phyloP scores from a whole-genome alignment of 2,888 invertebrate genomes.

The Agrypnus murinus region DNA sequence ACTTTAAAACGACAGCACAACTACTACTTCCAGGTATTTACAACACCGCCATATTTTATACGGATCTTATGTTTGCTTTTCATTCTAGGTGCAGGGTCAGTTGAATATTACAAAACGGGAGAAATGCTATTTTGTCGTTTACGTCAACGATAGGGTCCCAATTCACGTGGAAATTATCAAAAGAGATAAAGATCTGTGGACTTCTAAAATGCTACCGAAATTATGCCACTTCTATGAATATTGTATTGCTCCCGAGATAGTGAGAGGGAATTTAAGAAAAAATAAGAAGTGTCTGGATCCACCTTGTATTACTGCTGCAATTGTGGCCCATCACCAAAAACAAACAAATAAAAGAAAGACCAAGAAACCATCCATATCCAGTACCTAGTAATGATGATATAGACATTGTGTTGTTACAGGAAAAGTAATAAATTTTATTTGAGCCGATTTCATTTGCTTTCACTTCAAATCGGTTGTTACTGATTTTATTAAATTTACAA shows the following conservation, averaged over 20 bases:
- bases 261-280: conserved; percentile 22
- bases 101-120: conserved; percentile 15
- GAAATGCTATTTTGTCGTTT: conserved; percentile 26
- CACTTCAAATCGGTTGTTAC: too few species aligned
- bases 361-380: too few species aligned
- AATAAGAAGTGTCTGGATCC: conserved; percentile 31
- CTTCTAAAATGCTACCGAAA: conserved; percentile 28
- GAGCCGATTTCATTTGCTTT: too few species aligned
- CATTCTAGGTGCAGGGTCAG: conserved; percentile 23
- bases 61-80: too few species aligned
- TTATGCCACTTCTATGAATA: conserved; percentile 17
- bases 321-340: too few species aligned
- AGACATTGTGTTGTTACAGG: too few species aligned
- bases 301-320: too few species aligned
- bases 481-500: too few species aligned
- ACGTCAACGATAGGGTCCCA: conserved; percentile 7
- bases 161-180: conserved; percentile 20
- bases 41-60: too few species aligned
- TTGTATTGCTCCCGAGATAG: conserved; percentile 32
- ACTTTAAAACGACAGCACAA: conserved; percentile 27
- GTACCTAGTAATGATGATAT: too few species aligned
- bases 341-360: too few species aligned
- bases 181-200: conserved; percentile 26
- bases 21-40: conserved; percentile 32
- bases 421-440: too few species aligned